Percentiles rank a stretch among this genome's conserved stretches.
Evolutionary conservation across 92 coral and sea anemone genomes (phyloP).

Genomic region (Porites rus): DNA sequence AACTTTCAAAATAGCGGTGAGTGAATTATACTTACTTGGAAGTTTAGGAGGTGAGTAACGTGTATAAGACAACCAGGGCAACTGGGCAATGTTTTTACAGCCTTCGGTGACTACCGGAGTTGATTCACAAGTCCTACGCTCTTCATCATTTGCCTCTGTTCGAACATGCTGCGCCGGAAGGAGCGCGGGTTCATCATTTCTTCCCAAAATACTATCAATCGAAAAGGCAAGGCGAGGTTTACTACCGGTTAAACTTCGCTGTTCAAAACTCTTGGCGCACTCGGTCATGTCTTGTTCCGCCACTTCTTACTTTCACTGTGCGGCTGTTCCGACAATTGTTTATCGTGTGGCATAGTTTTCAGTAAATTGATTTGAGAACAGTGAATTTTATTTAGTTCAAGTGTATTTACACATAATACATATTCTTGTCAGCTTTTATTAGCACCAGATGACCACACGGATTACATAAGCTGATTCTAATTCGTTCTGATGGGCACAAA

Average conservation of each 20-base stretch:
- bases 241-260: background rate
- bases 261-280: background rate
- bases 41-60: slow-evolving; percentile 97
- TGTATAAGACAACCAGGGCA: slow-evolving; percentile 91
- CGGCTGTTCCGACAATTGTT: slow-evolving; percentile 19
- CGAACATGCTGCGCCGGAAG: background rate
- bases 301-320: slow-evolving; percentile 20
- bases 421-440: slow-evolving; percentile 71
- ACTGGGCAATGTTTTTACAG: slow-evolving; percentile 17
- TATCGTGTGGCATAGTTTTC: slow-evolving; percentile 39
- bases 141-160: background rate
- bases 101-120: background rate
- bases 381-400: slow-evolving; percentile 72
- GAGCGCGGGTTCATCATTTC: background rate
- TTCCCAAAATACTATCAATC: slow-evolving; percentile 50
- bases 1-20: background rate
- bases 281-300: slow-evolving; percentile 11
- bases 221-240: slow-evolving; percentile 44
- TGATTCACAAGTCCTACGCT: background rate
- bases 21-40: slow-evolving; percentile 83
- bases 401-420: slow-evolving; percentile 79
- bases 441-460: slow-evolving; percentile 78
- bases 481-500: slow-evolving; percentile 58
- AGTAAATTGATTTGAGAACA: slow-evolving; percentile 68
- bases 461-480: slow-evolving; percentile 75